Evolutionary conservation across 2,113 vertebrate species (phyloP).

Genomic region (Perca fluviatilis): DNA sequence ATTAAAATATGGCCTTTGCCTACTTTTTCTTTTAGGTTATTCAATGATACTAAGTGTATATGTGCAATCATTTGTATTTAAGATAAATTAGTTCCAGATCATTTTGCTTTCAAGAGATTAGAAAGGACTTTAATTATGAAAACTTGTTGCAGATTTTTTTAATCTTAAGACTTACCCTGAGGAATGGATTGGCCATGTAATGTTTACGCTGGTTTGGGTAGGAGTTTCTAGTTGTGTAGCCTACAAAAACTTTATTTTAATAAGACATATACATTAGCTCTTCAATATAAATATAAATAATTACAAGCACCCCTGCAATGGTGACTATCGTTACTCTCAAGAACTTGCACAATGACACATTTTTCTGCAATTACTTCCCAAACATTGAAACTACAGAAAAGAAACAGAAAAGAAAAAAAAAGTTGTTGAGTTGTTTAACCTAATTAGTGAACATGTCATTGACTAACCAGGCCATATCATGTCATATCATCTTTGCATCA

Average conservation of each 20-base stretch:
- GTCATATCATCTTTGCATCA: background rate
- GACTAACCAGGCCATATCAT: too few species aligned
- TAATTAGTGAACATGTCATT: background rate
- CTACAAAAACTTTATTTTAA: background rate
- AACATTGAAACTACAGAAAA: background rate
- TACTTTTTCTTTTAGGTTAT: background rate
- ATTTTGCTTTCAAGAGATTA: constrained; percentile 4
- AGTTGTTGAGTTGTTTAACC: background rate
- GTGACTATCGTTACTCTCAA: background rate
- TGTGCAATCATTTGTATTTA: background rate
- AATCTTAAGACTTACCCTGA: background rate
- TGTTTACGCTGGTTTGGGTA: background rate
- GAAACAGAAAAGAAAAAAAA: too few species aligned
- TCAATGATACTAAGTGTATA: background rate
- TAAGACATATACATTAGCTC: background rate
- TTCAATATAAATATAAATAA: background rate
- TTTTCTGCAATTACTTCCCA: background rate
- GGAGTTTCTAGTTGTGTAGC: background rate
- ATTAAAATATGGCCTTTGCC: background rate
- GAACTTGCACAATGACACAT: background rate
- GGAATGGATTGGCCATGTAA: background rate
- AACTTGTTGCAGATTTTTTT: background rate
- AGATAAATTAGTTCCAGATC: background rate
- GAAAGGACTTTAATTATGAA: background rate
- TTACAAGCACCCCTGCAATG: background rate